Base-by-base conservation (phyloP, 2,113 vertebrate species). In the Calonectris borealis region DNA sequence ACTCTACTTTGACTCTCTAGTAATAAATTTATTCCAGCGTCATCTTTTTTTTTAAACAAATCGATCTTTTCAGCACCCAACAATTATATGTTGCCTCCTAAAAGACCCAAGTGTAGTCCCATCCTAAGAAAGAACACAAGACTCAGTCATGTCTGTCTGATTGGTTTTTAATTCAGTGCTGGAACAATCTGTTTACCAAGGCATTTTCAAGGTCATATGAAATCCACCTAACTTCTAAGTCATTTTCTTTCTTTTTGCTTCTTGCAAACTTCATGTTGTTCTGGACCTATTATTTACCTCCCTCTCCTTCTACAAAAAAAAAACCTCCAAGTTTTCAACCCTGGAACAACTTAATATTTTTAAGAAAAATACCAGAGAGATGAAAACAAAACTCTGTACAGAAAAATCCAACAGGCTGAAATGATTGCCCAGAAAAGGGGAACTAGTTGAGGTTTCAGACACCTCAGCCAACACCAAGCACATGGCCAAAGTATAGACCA, bases 101-200 rank as follows among this genome's bases (percentile, higher is more conserved):
- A 90, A n/a, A 71, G 75, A 83, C 60, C 11, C 32, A 76, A 64
- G 46, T 27, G 12, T 46, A 72, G 58, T 61, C 52, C 49, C 46
- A 17, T 46, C 54, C 48, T 92, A 60, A 86, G 57, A 73, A 19
- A 86, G 54, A 94, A 65, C 32, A 82, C 27, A 29, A 46, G 42
- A 38, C 46, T 71, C 51, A 94, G 54, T 73, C 65, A 34, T 52
- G 46, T 92, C 82, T 94, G 64, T 79, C 66, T 93, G 83, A 93
- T 57, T 70, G 83, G 13, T 31, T 91, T 94, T 93, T 88, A 89
- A 86, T 91, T 94, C 76, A 62, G 31, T 81, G 49, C 83, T 96
- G 83, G 77, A 93, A 94, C 70, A 88, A 78, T 76, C 64, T 91
- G 70, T 84, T 97, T 94, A 87, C 70, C 19, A 24, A 92, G 26